Percentiles rank a stretch among this genome's conserved stretches.
Conservation (phyloP, 2,888 invertebrate genomes). For the Rhyacophila evoluta region DNA sequence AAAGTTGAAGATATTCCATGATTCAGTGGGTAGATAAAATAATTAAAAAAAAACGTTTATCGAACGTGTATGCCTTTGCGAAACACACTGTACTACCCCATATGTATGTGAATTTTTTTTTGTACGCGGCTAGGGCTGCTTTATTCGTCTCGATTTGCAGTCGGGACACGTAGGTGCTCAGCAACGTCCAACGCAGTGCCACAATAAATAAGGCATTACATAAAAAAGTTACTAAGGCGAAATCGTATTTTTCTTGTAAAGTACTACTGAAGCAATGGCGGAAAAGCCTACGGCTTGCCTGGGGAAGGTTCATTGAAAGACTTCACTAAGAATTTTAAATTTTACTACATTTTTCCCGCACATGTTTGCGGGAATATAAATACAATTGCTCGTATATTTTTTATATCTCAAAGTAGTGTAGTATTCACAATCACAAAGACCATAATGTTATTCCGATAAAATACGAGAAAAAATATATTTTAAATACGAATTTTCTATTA, state of each 20-base stretch:
- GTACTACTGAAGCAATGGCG: constrained; percentile 15
- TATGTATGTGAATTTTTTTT: constrained; percentile 33
- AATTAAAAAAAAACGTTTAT: too few species aligned
- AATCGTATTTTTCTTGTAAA: constrained; percentile 42
- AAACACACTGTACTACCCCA: background rate
- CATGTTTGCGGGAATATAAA: background rate
- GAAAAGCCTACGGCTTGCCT: background rate
- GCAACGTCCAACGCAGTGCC: constrained; percentile 41
- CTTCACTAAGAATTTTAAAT: constrained; percentile 24
- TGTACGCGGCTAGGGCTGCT: constrained; percentile 39
- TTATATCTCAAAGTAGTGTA: background rate
- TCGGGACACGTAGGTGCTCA: constrained; percentile 48
- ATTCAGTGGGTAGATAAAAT: too few species aligned
- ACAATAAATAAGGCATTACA: constrained; percentile 53
- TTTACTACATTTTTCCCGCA: background rate
- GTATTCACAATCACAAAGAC: background rate
- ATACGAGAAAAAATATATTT: too few species aligned
- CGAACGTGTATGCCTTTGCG: background rate
- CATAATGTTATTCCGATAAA: too few species aligned
- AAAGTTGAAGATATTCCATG: too few species aligned
- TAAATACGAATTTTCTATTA: too few species aligned
- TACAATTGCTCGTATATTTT: constrained; percentile 1
- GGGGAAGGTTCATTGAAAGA: constrained; percentile 2
- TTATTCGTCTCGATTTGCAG: constrained; percentile 38
- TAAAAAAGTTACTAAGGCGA: constrained; percentile 46